Conservation (phyloP, 1,140 invertebrate genomes). For the Ectropis grisescens region DNA sequence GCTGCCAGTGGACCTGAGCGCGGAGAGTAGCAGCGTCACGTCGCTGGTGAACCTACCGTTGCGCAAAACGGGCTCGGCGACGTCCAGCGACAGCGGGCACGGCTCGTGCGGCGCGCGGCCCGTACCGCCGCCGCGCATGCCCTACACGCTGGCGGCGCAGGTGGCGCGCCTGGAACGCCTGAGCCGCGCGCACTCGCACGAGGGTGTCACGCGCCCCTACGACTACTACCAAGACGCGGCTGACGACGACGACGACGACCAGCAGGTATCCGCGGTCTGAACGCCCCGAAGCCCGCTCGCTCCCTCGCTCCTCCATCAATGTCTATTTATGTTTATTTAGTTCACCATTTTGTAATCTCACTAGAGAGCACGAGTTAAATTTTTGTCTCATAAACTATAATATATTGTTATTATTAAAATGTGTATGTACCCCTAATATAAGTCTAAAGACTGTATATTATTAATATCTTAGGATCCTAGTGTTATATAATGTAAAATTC, state of each 20-base stretch:
- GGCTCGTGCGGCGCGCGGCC: slow-evolving; percentile 78
- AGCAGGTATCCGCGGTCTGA: slow-evolving; percentile 67
- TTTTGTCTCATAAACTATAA: slow-evolving; percentile 36
- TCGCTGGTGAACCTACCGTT: slow-evolving; percentile 90
- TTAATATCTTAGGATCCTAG: slow-evolving; percentile 57
- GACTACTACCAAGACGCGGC: slow-evolving; percentile 80
- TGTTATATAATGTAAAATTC: slow-evolving; percentile 63
- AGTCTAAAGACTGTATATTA: slow-evolving; percentile 67
- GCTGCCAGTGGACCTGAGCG: slow-evolving; percentile 90
- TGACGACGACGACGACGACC: slow-evolving; percentile 78
- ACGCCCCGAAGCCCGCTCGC: slow-evolving; percentile 26
- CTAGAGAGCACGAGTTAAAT: slow-evolving; percentile 60
- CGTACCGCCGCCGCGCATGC: slow-evolving; percentile 72
- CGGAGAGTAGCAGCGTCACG: slow-evolving; percentile 95
- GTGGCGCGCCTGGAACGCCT: slow-evolving; percentile 82
- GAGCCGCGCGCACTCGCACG: slow-evolving; percentile 87
- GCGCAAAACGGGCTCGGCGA: slow-evolving; percentile 89
- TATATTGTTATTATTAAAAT: slow-evolving; percentile 37
- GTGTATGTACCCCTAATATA: slow-evolving; percentile 58
- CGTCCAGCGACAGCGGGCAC: slow-evolving; percentile 88
- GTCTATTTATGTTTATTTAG: slow-evolving; percentile 52
- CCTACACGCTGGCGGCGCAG: slow-evolving; percentile 85
- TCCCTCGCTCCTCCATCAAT: slow-evolving; percentile 34
- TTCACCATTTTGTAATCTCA: slow-evolving; percentile 63
- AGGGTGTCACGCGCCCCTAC: slow-evolving; percentile 81